Conservation (phyloP, 2,888 invertebrate genomes). For the Idaea aversata region DNA sequence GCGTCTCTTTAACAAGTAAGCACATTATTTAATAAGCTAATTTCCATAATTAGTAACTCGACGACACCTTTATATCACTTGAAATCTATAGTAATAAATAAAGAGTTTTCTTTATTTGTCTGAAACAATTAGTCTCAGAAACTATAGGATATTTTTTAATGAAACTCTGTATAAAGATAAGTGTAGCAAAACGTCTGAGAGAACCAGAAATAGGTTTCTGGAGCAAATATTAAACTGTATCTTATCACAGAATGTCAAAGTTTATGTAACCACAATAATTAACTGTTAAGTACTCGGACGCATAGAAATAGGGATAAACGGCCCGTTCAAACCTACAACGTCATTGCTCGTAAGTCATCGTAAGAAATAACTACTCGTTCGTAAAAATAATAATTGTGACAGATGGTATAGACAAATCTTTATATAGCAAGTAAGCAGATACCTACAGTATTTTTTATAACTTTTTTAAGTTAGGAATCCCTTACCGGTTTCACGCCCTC, state of each 20-base stretch:
- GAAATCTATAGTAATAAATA: neutral
- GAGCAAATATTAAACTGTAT: neutral
- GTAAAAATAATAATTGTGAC: no score
- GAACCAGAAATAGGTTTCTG: neutral
- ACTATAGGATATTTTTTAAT: no score
- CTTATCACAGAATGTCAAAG: neutral
- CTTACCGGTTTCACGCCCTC: slow-evolving; percentile 58
- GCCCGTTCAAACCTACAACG: no score
- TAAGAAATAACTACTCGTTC: no score
- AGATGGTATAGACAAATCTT: no score
- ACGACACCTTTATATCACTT: neutral
- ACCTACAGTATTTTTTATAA: no score
- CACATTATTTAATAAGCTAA: slow-evolving; percentile 4
- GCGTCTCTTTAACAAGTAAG: neutral
- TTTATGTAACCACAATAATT: neutral
- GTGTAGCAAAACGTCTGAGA: neutral
- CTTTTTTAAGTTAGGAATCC: neutral
- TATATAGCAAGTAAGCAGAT: no score
- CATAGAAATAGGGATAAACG: no score
- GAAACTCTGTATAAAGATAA: no score
- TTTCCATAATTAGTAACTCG: neutral
- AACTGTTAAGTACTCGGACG: no score
- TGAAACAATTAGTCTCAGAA: no score
- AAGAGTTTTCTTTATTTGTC: neutral
- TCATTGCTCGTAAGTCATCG: no score